Conservation (phyloP, 2,113 vertebrate species). For the Dissostichus mawsoni region DNA sequence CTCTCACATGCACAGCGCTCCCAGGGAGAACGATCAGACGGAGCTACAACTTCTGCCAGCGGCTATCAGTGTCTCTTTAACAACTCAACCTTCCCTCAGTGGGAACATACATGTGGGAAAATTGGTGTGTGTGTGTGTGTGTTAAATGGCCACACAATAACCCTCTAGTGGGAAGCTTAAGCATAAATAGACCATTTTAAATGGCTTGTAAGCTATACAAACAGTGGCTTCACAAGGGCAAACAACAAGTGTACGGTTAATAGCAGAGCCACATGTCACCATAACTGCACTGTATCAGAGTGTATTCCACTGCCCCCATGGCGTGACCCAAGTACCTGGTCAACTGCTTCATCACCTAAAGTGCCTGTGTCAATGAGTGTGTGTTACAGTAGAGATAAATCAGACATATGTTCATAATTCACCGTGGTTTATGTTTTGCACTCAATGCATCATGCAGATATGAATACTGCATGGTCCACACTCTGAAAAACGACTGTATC, state of each 20-base stretch:
- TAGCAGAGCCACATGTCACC: conserved; percentile 54
- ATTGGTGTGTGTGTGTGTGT: conserved; percentile 13
- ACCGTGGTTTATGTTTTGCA: conserved; percentile 50
- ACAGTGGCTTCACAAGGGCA: conserved; percentile 35
- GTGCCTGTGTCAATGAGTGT: conserved; percentile 61
- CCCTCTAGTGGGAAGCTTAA: conserved; percentile 40
- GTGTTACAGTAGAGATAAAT: conserved; percentile 65
- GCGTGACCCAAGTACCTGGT: conserved; percentile 64
- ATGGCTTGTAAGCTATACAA: conserved; percentile 46
- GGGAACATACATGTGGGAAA: conserved; percentile 36
- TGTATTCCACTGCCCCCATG: conserved; percentile 43
- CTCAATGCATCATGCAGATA: conserved; percentile 58
- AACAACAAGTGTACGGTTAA: conserved; percentile 40
- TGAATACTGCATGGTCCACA: conserved; percentile 54
- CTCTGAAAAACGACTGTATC: conserved; percentile 68
- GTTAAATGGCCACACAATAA: conserved; percentile 38
- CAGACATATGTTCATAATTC: conserved; percentile 67
- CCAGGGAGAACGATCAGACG: conserved; percentile 65
- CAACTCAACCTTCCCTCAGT: conserved; percentile 47
- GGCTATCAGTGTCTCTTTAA: conserved; percentile 63
- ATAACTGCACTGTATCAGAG: conserved; percentile 51
- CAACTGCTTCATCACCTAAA: conserved; percentile 76
- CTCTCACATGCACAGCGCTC: conserved; percentile 41
- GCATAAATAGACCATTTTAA: conserved; percentile 43
- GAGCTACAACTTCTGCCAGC: conserved; percentile 48